Evolutionary conservation across 2,113 vertebrate species (phyloP).

Genomic region (Elephantulus edwardii): DNA sequence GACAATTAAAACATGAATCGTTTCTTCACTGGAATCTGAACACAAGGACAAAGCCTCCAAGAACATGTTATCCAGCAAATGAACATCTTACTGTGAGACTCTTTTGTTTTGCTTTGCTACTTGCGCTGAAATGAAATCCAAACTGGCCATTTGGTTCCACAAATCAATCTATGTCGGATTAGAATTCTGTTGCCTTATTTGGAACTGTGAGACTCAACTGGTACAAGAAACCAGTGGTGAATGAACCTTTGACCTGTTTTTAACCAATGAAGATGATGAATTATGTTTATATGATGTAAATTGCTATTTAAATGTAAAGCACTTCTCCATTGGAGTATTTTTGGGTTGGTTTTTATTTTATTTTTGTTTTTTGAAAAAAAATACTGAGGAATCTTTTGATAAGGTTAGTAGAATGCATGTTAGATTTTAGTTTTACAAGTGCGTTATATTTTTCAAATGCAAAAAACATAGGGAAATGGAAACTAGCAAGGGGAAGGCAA

Average conservation of each 20-base stretch:
- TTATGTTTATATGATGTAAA: slow-evolving; percentile 81
- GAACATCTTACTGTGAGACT: slow-evolving; percentile 67
- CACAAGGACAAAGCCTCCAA: not conserved
- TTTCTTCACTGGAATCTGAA: slow-evolving; percentile 19
- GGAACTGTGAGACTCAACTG: slow-evolving; percentile 77
- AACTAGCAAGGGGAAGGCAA: slow-evolving; percentile 65
- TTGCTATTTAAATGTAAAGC: slow-evolving; percentile 84
- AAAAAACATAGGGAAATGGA: slow-evolving; percentile 65
- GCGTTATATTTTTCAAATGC: slow-evolving; percentile 80
- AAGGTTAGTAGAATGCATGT: slow-evolving; percentile 70
- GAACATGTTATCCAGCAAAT: not conserved
- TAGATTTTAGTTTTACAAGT: slow-evolving; percentile 80
- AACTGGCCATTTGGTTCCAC: slow-evolving; percentile 62
- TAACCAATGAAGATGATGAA: slow-evolving; percentile 83
- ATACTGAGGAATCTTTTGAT: slow-evolving; percentile 78
- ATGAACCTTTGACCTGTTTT: slow-evolving; percentile 68
- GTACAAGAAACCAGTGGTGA: slow-evolving; percentile 68
- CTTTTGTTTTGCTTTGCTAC: slow-evolving; percentile 71
- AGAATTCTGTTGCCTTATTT: slow-evolving; percentile 71
- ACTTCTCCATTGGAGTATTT: slow-evolving; percentile 82
- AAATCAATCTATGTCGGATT: slow-evolving; percentile 56
- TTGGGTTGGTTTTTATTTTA: slow-evolving; percentile 59
- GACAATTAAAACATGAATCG: not conserved
- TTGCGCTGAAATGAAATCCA: slow-evolving; percentile 62
- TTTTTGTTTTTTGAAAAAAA: slow-evolving; percentile 81